Conservation (phyloP, 1,140 invertebrate species). For the Caenorhabditis briggsae region DNA sequence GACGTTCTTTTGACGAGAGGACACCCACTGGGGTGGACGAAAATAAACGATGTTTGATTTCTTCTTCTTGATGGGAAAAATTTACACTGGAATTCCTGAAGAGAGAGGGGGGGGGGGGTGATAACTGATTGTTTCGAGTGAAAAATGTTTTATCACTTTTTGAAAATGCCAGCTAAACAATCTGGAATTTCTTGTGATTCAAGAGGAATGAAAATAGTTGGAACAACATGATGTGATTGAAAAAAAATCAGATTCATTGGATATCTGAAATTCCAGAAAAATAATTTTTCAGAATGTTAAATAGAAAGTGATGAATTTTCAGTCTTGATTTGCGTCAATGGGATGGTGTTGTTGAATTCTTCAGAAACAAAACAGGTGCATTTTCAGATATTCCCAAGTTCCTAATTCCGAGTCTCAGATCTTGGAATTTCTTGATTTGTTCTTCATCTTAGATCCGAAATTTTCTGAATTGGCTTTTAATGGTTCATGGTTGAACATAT, state of each 20-base stretch:
- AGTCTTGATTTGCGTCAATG: constrained; percentile 3
- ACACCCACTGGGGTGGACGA: constrained; percentile 17
- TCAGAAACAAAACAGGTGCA: neutral
- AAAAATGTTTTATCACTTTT: constrained; percentile 15
- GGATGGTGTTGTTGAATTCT: neutral
- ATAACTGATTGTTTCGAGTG: constrained; percentile 25
- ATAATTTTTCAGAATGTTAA: no score
- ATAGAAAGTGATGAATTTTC: neutral
- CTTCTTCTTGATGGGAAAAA: neutral
- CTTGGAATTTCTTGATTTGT: no score
- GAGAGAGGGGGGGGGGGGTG: neutral
- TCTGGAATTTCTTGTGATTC: constrained; percentile 19
- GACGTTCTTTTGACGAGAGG: neutral
- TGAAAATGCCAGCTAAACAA: constrained; percentile 16
- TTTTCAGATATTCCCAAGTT: no score
- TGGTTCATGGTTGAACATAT: no score
- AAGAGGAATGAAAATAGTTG: neutral
- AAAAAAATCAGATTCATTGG: neutral
- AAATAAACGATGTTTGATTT: constrained; percentile 52
- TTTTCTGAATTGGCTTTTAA: no score
- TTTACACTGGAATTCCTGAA: constrained; percentile 28
- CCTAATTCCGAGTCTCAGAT: no score
- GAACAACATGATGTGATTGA: neutral
- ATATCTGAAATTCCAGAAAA: neutral
- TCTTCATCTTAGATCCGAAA: no score